Percentiles rank a stretch among this genome's conserved stretches.
Conservation (phyloP, 2,888 invertebrate species). For the Dromius quadrimaculatus region DNA sequence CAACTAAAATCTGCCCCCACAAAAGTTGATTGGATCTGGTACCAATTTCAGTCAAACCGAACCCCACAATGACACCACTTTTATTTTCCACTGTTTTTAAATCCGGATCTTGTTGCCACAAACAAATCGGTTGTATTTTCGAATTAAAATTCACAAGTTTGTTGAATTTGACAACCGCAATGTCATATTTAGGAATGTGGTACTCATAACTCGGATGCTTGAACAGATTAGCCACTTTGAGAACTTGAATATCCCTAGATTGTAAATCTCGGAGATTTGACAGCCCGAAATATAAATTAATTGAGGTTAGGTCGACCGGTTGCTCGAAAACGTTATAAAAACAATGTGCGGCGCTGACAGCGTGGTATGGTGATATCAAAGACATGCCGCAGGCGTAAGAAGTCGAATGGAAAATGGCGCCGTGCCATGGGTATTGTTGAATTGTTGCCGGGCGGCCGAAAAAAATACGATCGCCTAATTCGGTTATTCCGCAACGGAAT, state of each 20-base stretch:
- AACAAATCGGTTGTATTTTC: conserved; percentile 47
- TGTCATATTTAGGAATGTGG: conserved; percentile 39
- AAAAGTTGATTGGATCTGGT: conserved; percentile 1
- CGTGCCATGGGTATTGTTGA: conserved; percentile 75
- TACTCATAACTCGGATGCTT: conserved; percentile 33
- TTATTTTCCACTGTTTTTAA: conserved; percentile 21
- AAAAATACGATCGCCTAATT: conserved; percentile 13
- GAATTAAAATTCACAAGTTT: conserved; percentile 22
- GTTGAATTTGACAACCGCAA: conserved; percentile 46
- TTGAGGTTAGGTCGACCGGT: not conserved
- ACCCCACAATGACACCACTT: conserved; percentile 42
- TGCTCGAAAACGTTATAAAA: conserved; percentile 13
- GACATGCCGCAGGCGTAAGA: conserved; percentile 49
- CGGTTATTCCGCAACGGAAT: conserved; percentile 8
- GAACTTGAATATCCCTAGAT: conserved; percentile 13
- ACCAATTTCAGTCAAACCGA: conserved; percentile 12
- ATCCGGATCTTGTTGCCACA: conserved; percentile 43
- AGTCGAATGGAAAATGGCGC: conserved; percentile 66
- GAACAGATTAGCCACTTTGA: conserved; percentile 30
- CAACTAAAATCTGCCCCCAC: conserved; percentile 10
- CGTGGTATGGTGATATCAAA: conserved; percentile 29
- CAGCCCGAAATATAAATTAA: conserved; percentile 43
- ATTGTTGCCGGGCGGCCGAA: conserved; percentile 68
- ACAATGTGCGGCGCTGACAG: conserved; percentile 50
- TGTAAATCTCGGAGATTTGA: conserved; percentile 24